These are phyloP conservation scores for Anseranas semipalmata DNA, from an alignment of 2,113 vertebrate genomes.

Conservation along the genomic window DNA sequence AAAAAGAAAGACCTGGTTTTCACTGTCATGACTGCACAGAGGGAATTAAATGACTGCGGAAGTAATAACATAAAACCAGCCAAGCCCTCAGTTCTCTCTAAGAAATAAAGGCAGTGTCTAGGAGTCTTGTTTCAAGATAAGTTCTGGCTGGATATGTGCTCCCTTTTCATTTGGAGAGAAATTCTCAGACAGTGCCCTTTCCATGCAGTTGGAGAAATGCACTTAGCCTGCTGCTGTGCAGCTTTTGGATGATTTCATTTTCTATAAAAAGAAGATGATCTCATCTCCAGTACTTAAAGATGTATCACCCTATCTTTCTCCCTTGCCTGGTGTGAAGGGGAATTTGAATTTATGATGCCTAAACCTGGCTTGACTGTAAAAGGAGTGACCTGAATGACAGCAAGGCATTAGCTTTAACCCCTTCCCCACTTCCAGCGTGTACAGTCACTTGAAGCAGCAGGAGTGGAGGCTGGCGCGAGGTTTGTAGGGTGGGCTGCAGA, in stretches of 20 bases:
- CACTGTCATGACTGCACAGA: not conserved
- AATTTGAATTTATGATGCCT: slow-evolving; percentile 18
- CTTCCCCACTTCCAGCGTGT: not conserved
- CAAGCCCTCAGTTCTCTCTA: not conserved
- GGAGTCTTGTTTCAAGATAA: not conserved
- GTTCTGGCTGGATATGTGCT: not conserved
- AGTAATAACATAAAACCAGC: not conserved
- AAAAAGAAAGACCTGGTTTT: not conserved
- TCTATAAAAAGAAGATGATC: slow-evolving; percentile 65
- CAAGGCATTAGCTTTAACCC: slow-evolving; percentile 23
- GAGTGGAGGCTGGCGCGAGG: not conserved
- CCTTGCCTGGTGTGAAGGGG: not conserved
- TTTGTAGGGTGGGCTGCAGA: not conserved
- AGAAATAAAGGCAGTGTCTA: not conserved
- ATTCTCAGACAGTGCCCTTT: slow-evolving; percentile 19
- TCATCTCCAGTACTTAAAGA: slow-evolving; percentile 58
- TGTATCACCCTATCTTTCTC: not conserved
- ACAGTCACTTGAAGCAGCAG: not conserved
- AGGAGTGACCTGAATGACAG: not conserved
- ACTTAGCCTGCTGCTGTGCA: slow-evolving; percentile 42
- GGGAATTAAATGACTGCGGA: not conserved
- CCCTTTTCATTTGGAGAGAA: slow-evolving; percentile 2
- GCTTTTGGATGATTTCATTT: slow-evolving; percentile 50
- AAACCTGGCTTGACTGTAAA: not conserved
- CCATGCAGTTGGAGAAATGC: not conserved